Evolutionary conservation across 2,797 vertebrate species (phyloP).

Genomic region (Peromyscus eremicus): DNA sequence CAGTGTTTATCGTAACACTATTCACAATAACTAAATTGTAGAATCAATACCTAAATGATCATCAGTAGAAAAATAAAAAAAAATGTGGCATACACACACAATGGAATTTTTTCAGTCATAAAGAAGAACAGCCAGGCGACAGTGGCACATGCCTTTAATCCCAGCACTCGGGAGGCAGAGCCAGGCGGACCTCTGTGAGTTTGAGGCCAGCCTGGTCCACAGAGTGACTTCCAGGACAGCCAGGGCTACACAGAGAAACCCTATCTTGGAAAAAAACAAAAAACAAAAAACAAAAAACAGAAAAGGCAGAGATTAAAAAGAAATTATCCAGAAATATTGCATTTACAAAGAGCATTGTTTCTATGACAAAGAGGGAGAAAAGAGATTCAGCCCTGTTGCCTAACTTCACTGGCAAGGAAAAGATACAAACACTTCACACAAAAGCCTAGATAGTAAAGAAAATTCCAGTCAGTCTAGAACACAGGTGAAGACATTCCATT

Average conservation of each 20-base stretch:
- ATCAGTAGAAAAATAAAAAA: background rate
- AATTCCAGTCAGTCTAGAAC: background rate
- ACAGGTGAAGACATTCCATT: background rate
- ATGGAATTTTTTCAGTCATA: background rate
- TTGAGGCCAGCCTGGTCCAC: too few relatives aligned
- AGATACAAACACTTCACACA: background rate
- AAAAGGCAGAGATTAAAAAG: constrained; percentile 54
- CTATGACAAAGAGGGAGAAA: background rate
- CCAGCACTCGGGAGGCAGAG: too few relatives aligned
- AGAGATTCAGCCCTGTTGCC: background rate
- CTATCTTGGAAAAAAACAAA: background rate
- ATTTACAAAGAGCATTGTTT: background rate
- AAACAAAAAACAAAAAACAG: background rate
- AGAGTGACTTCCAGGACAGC: too few relatives aligned
- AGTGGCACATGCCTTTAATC: too few relatives aligned
- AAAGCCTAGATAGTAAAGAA: background rate
- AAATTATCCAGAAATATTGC: constrained; percentile 19
- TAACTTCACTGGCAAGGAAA: background rate
- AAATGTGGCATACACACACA: background rate
- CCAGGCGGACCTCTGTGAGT: too few relatives aligned
- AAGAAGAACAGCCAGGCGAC: background rate
- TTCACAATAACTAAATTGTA: background rate
- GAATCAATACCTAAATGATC: background rate
- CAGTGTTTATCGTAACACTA: background rate
- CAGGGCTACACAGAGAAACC: background rate